Conservation (phyloP, 2,113 vertebrate species). For the Hippoglossus stenolepis region DNA sequence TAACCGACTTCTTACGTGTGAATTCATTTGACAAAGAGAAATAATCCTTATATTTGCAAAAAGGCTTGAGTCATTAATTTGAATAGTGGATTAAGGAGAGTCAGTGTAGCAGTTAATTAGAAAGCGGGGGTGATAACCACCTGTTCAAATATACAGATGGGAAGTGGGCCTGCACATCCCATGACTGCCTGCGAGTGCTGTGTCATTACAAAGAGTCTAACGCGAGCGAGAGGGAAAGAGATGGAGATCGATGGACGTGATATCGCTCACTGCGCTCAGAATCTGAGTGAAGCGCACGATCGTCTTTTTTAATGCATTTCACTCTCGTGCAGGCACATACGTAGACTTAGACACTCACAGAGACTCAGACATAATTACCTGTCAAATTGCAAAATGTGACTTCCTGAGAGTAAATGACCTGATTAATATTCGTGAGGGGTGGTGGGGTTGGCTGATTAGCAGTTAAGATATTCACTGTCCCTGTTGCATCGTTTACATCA, state of each 20-base stretch:
- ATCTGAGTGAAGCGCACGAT: not conserved
- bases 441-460: constrained; percentile 50
- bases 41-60: constrained; percentile 69
- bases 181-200: constrained; percentile 23
- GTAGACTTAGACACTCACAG: not conserved
- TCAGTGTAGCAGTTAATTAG: constrained; percentile 75
- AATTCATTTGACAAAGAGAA: constrained; percentile 28
- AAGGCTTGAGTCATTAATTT: constrained; percentile 61
- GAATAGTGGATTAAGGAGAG: constrained; percentile 58
- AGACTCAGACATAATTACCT: constrained; percentile 70
- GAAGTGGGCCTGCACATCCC: constrained; percentile 45
- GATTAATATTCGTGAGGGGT: constrained; percentile 69
- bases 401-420: constrained; percentile 73
- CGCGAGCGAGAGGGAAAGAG: constrained; percentile 42
- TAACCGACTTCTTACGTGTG: constrained; percentile 37
- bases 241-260: constrained; percentile 48
- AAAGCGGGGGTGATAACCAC: constrained; percentile 66
- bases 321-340: not conserved
- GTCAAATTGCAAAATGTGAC: constrained; percentile 70
- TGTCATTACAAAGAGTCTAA: constrained; percentile 28
- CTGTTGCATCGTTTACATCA: constrained; percentile 41
- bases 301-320: not conserved
- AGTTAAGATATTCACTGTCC: constrained; percentile 66
- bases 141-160: constrained; percentile 71
- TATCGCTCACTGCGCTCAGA: constrained; percentile 3